These are phyloP conservation scores for Tenebrosternarchus preto DNA, from an alignment of 2,113 vertebrate species.

Conservation along the genomic window DNA sequence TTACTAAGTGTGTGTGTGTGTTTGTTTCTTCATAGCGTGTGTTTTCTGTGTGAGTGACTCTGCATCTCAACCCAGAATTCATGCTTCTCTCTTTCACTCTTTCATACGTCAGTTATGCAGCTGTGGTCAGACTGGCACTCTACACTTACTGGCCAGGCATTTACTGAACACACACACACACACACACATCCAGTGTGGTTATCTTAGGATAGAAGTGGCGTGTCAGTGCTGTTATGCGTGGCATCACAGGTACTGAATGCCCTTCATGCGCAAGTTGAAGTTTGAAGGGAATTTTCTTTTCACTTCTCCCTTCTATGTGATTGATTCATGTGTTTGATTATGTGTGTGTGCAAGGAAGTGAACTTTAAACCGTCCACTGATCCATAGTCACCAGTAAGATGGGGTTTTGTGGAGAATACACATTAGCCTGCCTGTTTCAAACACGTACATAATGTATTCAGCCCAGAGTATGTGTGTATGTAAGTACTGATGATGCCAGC, in stretches of 20 bases:
- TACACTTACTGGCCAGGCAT: slow-evolving; percentile 7
- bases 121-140: slow-evolving; percentile 13
- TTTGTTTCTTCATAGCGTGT: neutral
- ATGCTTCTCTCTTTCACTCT: slow-evolving; percentile 37
- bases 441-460: slow-evolving; percentile 28
- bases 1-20: neutral
- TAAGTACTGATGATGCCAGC: neutral
- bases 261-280: slow-evolving; percentile 6
- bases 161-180: slow-evolving; percentile 15
- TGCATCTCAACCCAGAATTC: neutral
- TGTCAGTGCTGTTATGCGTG: neutral
- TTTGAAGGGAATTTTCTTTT: neutral
- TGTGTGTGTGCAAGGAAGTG: neutral
- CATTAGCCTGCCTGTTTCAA: slow-evolving; percentile 48
- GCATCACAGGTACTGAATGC: too few relatives aligned
- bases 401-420: slow-evolving; percentile 36
- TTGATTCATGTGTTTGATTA: neutral
- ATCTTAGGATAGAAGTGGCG: neutral
- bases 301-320: neutral
- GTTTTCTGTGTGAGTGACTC: too few relatives aligned
- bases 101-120: slow-evolving; percentile 42
- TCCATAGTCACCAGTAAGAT: slow-evolving; percentile 23
- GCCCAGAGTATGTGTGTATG: slow-evolving; percentile 24
- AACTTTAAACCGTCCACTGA: slow-evolving; percentile 8
- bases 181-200: neutral